Percentiles rank a stretch among this genome's conserved stretches.
phyloP scores from a whole-genome alignment of 2,888 invertebrate genomes.

The Camponotus fellah region DNA sequence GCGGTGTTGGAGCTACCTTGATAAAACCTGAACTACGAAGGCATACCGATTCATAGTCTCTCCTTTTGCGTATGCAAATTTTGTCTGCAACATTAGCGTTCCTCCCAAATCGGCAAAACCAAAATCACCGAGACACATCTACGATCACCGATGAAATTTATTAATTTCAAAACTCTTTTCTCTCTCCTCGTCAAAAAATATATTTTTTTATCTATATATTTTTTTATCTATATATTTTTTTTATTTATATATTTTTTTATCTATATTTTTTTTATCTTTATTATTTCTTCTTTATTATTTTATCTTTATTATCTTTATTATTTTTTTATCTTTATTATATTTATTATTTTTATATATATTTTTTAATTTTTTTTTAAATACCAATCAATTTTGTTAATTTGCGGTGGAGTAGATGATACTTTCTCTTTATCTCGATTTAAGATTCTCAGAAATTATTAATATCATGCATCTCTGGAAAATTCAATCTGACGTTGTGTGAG shows the following conservation, averaged over 20 bases:
- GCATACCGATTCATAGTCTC: slow-evolving; percentile 54
- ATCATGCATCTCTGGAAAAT: background rate
- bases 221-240: background rate
- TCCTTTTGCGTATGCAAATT: background rate
- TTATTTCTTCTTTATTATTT: no score
- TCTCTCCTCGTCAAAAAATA: background rate
- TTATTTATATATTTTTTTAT: no score
- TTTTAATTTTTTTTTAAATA: background rate
- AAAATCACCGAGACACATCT: background rate
- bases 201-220: no score
- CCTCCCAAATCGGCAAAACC: background rate
- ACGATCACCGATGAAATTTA: background rate
- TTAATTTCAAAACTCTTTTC: background rate
- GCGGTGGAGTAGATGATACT: background rate
- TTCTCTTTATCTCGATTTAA: slow-evolving; percentile 9
- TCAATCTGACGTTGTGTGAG: background rate
- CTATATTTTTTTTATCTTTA: no score
- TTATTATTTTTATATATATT: background rate
- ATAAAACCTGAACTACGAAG: slow-evolving; percentile 75
- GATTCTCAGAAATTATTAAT: slow-evolving; percentile 5
- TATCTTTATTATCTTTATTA: no score
- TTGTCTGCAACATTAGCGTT: background rate
- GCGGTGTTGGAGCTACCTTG: slow-evolving; percentile 81
- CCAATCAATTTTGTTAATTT: slow-evolving; percentile 22
- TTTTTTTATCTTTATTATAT: no score